phyloP scores from a whole-genome alignment of 2,113 vertebrate genomes.

The Vulpes lagopus region DNA sequence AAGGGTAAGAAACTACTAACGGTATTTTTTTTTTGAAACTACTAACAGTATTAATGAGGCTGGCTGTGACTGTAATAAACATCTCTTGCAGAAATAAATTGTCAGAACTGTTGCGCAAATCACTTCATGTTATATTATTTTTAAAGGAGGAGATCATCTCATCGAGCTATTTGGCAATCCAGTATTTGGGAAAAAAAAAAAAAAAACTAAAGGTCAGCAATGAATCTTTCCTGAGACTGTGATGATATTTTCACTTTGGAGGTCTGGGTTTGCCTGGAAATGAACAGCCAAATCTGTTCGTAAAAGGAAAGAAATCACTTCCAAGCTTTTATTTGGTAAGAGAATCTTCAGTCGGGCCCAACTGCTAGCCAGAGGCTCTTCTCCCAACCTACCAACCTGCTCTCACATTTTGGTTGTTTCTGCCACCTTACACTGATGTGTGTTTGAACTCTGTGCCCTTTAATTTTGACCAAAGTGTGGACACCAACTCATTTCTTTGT shows the following conservation, averaged over 20 bases:
- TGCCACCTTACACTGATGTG: not conserved
- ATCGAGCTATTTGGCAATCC: not conserved
- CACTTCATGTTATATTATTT: not conserved
- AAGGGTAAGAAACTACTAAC: not conserved
- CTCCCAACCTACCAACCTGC: not conserved
- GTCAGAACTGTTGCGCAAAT: not conserved
- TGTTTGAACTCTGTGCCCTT: not conserved
- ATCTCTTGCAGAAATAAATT: not conserved
- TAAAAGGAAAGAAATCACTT: not conserved
- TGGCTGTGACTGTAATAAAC: not conserved
- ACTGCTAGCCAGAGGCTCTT: not conserved
- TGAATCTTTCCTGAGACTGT: constrained; percentile 2
- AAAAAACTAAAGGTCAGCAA: constrained; percentile 46
- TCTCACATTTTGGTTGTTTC: not conserved
- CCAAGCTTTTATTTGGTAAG: not conserved
- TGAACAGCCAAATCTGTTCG: not conserved
- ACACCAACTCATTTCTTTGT: not conserved
- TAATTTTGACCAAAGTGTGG: not conserved
- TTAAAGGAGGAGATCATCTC: not conserved
- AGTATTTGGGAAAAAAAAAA: not conserved
- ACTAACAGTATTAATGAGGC: not conserved
- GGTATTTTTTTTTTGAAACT: not conserved
- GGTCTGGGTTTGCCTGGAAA: not conserved
- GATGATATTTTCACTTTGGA: not conserved
- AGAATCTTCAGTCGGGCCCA: not conserved